Evolutionary conservation across 2,888 invertebrate genomes (phyloP).

Genomic region (Aplocera efformata): DNA sequence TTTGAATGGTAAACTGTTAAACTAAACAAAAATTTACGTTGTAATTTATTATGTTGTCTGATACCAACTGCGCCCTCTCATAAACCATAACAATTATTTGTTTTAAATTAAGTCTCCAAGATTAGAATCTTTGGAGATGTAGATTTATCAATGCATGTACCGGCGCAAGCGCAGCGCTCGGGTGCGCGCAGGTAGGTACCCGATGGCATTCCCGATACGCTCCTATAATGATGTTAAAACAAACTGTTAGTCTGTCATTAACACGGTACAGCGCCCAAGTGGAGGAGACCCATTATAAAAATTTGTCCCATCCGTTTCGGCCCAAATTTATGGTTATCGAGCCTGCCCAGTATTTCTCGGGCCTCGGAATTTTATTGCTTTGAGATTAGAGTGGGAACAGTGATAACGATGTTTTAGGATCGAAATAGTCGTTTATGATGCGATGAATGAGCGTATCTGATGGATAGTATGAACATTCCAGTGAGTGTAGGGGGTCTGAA

Average conservation of each 20-base stretch:
- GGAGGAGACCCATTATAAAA: slow-evolving; percentile 78
- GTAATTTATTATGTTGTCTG: background rate
- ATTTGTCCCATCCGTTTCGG: slow-evolving; percentile 80
- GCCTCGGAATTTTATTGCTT: slow-evolving; percentile 74
- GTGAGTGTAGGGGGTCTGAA: slow-evolving; percentile 21
- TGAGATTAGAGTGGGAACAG: slow-evolving; percentile 74
- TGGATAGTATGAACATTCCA: slow-evolving; percentile 32
- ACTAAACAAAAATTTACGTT: no score
- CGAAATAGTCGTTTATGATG: slow-evolving; percentile 58
- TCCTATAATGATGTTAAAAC: slow-evolving; percentile 80
- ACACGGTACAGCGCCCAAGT: slow-evolving; percentile 71
- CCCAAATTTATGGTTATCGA: slow-evolving; percentile 78
- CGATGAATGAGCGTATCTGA: slow-evolving; percentile 55
- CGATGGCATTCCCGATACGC: slow-evolving; percentile 77
- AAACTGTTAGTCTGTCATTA: slow-evolving; percentile 79
- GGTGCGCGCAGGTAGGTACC: slow-evolving; percentile 59
- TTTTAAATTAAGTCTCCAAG: slow-evolving; percentile 35
- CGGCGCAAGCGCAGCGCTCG: slow-evolving; percentile 37
- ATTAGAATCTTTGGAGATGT: slow-evolving; percentile 32
- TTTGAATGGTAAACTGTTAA: no score
- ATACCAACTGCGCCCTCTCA: no score
- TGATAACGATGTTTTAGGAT: slow-evolving; percentile 76
- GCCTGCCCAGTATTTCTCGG: slow-evolving; percentile 66
- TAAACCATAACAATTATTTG: slow-evolving; percentile 14
- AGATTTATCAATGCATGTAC: slow-evolving; percentile 45